Evolutionary conservation across 2,113 vertebrate genomes (phyloP).

Genomic region (Phaethon lepturus): DNA sequence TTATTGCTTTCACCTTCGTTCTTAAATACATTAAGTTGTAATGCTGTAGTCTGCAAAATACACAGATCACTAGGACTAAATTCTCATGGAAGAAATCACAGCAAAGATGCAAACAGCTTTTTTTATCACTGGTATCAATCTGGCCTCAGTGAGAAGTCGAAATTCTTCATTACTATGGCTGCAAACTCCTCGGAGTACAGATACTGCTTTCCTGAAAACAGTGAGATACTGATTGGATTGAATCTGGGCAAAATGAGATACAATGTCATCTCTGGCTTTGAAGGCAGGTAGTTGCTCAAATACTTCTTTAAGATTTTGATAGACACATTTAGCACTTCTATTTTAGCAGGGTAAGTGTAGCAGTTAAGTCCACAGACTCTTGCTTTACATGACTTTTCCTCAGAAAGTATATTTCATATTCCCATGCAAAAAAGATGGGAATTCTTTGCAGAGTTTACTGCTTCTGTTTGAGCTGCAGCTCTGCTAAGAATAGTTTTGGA

Average conservation of each 20-base stretch:
- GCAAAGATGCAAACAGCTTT: background rate
- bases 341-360: background rate
- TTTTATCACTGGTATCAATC: background rate
- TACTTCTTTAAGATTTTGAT: background rate
- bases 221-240: background rate
- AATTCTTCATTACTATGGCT: background rate
- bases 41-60: background rate
- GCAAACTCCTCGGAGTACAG: background rate
- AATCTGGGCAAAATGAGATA: background rate
- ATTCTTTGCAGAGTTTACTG: background rate
- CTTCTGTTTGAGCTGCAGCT: background rate
- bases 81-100: background rate
- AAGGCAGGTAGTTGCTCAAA: background rate
- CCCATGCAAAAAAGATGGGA: background rate
- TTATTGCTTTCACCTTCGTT: background rate
- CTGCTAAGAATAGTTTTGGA: background rate
- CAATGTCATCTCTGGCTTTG: background rate
- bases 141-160: background rate
- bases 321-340: rapidly evolving
- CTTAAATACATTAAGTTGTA: background rate
- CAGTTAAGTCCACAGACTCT: background rate
- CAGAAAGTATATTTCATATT: background rate
- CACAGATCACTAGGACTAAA: background rate
- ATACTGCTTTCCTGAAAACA: background rate
- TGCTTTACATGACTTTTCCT: background rate